Conservation (phyloP, 2,797 vertebrate genomes). For the Anableps anableps region DNA sequence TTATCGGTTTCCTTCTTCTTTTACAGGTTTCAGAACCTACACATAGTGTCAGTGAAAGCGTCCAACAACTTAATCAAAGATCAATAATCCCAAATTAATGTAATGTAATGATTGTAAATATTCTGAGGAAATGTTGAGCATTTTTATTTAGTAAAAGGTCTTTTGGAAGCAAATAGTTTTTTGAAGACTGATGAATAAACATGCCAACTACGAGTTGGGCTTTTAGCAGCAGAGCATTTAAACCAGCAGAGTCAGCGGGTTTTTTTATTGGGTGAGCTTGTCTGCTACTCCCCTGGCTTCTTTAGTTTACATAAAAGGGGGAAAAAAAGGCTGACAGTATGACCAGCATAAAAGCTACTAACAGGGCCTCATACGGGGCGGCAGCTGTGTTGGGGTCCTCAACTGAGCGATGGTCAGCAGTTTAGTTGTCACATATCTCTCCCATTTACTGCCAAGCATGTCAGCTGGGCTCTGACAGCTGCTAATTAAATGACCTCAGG, state of each 20-base stretch:
- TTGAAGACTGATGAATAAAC: neutral
- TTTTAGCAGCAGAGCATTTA: slow-evolving; percentile 16
- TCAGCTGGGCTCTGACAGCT: slow-evolving; percentile 51
- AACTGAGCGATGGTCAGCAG: slow-evolving; percentile 62
- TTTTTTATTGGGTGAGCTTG: slow-evolving; percentile 21
- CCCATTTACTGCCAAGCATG: slow-evolving; percentile 24
- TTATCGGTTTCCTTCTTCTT: neutral
- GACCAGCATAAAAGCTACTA: slow-evolving; percentile 45
- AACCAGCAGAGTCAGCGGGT: slow-evolving; percentile 51
- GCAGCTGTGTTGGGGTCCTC: slow-evolving; percentile 43
- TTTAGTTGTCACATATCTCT: slow-evolving; percentile 46
- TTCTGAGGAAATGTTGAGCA: neutral
- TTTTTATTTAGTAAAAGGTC: neutral
- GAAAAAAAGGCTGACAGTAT: slow-evolving; percentile 38
- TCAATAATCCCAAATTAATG: slow-evolving; percentile 24
- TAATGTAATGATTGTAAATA: neutral
- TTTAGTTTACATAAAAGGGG: neutral
- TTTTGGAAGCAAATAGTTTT: neutral
- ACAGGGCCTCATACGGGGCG: slow-evolving; percentile 36
- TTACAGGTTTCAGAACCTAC: neutral
- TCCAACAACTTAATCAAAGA: slow-evolving; percentile 1
- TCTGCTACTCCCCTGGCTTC: slow-evolving; percentile 31
- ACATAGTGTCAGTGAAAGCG: neutral
- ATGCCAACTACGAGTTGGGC: slow-evolving; percentile 3
- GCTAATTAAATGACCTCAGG: slow-evolving; percentile 43